Evolutionary conservation across 1,140 invertebrate genomes (phyloP), one percentile per base, ranked within the genome.

Genomic region (Rhynchophorus ferrugineus): DNA sequence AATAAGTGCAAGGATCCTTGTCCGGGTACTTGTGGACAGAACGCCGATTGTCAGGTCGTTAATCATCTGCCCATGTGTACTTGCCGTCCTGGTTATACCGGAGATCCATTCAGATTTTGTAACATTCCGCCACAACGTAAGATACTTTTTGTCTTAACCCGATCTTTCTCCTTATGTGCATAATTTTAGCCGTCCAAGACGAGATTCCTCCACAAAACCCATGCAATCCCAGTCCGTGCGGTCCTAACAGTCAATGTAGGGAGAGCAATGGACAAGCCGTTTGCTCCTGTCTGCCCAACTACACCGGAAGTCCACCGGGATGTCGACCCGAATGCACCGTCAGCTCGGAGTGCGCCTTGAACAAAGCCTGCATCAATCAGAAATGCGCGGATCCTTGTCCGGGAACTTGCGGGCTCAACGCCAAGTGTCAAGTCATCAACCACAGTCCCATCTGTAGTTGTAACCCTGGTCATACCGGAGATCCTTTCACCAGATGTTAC

Each of bases 1-100:
- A 77, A 79, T 55, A 84, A 82, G 65, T 88, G 85, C 60, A 72
- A 78, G 44, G 79, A 87, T 67, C 84, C 84, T 11, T 84, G 82
- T 59, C 71, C 78, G 11, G 83, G 82, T 38, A 82, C 83, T 1
- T 89, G 87, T 65, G 87, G 84, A 6, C 64, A 74, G 43, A 80
- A 78, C 61, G 81, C 85, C 1, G 70, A 77, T 22, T 88, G 85
- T 65, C 75, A 70, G 51, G 82, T 87, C 29, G 71, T 82, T 14
- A 83, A 82, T 62, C 84, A 87, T 66, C 73, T 76, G 22, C 79
- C 84, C 1, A 72, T 79, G 46, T 88, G 85, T 66, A 77, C 75
- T 43, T 87, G 85, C 59, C 74, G 78, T 18, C 64, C 70, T 38
- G 83, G 79, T 42, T 80, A 78, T 57, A 78, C 81, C 54, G 83